Evolutionary conservation across 2,797 vertebrate species (phyloP).

Genomic region (Brachyalestes nurse): DNA sequence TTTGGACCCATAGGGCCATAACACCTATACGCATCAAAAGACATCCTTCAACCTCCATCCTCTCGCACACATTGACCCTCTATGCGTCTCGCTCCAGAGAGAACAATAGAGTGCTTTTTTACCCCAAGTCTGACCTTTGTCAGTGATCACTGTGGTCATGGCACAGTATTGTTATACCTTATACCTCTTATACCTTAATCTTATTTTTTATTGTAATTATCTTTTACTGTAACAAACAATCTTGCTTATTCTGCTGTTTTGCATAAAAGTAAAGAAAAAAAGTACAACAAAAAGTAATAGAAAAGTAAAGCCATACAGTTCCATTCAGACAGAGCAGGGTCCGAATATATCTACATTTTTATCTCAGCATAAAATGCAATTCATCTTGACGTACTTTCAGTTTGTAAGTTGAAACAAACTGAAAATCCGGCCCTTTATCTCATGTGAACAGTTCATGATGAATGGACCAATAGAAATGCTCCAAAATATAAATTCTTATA

Average conservation of each 20-base stretch:
- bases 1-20: constrained; percentile 36
- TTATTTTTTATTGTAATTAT: not conserved
- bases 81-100: constrained; percentile 32
- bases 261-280: no score
- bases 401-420: no score
- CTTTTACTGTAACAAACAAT: no score
- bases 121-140: constrained; percentile 56
- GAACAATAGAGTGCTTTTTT: constrained; percentile 49
- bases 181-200: not conserved
- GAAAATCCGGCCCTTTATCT: no score
- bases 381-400: not conserved
- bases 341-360: not conserved
- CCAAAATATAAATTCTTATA: no score
- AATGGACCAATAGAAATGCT: no score
- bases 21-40: constrained; percentile 62
- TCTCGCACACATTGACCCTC: constrained; percentile 46
- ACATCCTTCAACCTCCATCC: constrained; percentile 46
- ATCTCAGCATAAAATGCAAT: not conserved
- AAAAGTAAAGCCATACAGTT: not conserved
- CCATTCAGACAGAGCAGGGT: not conserved
- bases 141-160: constrained; percentile 37
- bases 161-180: not conserved
- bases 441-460: no score
- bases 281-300: not conserved
- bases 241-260: no score